A percentile compares a stretch with the other conserved stretches of the same genome.
Conservation (phyloP, 1,140 invertebrate genomes). For the Eueides isabella region DNA sequence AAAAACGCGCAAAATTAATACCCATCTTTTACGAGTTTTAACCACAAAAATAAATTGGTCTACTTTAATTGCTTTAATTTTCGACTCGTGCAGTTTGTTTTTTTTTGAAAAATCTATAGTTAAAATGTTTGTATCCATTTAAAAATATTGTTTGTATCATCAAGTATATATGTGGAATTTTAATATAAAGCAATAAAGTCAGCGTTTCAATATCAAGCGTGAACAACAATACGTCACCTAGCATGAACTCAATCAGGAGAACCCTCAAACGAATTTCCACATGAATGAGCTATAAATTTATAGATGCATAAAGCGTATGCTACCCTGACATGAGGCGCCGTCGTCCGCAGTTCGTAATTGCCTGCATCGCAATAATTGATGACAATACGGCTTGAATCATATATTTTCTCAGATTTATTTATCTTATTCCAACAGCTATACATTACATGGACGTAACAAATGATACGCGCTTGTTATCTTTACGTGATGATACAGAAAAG, state of each 20-base stretch:
- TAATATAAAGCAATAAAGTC: not conserved
- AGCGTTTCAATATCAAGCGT: not conserved
- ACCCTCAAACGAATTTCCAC: constrained; percentile 22
- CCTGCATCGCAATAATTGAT: constrained; percentile 9
- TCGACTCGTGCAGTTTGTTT: not conserved
- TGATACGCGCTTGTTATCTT: constrained; percentile 5
- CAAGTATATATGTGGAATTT: not conserved
- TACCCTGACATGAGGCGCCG: not conserved
- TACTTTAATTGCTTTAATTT: constrained; percentile 1
- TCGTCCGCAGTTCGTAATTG: constrained; percentile 20
- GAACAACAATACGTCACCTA: not conserved
- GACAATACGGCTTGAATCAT: not conserved
- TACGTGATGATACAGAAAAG: not conserved
- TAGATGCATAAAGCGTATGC: not conserved
- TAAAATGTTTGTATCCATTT: not conserved
- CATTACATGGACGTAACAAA: not conserved
- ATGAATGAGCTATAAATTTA: constrained; percentile 12
- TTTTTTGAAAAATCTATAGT: not conserved
- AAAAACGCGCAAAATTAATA: not conserved
- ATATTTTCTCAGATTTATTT: constrained; percentile 6
- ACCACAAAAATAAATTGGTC: constrained; percentile 4
- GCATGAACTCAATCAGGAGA: constrained; percentile 1
- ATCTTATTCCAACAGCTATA: not conserved
- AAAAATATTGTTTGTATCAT: too few species aligned
- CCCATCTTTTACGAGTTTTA: constrained; percentile 9